phyloP scores from a whole-genome alignment of 2,888 invertebrate species.

The Dynastes tityus region DNA sequence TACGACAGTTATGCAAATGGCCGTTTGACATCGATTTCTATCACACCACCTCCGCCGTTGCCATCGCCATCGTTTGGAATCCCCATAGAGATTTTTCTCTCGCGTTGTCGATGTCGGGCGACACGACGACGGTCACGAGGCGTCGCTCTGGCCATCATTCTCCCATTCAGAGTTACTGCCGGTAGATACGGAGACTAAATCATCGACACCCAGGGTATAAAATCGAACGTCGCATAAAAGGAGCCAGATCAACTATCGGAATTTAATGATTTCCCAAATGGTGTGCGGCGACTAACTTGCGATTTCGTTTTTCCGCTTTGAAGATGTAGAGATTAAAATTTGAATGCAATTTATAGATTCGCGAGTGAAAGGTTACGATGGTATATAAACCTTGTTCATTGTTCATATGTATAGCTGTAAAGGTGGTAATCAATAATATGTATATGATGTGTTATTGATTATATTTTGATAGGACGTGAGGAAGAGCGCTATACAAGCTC shows the following conservation, averaged over 20 bases:
- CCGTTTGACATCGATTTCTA: constrained; percentile 62
- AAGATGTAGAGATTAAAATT: constrained; percentile 1
- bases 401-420: too few species aligned
- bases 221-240: constrained; percentile 40
- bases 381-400: not conserved
- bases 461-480: too few species aligned
- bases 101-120: constrained; percentile 17
- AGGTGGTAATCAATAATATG: too few species aligned
- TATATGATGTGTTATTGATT: too few species aligned
- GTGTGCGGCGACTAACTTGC: constrained; percentile 18
- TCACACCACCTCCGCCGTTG: constrained; percentile 21
- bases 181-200: constrained; percentile 26
- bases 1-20: constrained; percentile 62
- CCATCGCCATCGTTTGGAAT: constrained; percentile 49
- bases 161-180: constrained; percentile 28
- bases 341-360: not conserved
- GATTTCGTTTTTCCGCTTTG: constrained; percentile 14
- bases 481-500: too few species aligned
- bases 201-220: constrained; percentile 23
- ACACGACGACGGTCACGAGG: constrained; percentile 31
- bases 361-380: too few species aligned
- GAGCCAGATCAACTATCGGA: constrained; percentile 16
- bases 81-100: constrained; percentile 58
- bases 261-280: constrained; percentile 39
- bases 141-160: constrained; percentile 31